Evolutionary conservation across 2,888 invertebrate genomes (phyloP).

Genomic region (Podabrus alpinus): DNA sequence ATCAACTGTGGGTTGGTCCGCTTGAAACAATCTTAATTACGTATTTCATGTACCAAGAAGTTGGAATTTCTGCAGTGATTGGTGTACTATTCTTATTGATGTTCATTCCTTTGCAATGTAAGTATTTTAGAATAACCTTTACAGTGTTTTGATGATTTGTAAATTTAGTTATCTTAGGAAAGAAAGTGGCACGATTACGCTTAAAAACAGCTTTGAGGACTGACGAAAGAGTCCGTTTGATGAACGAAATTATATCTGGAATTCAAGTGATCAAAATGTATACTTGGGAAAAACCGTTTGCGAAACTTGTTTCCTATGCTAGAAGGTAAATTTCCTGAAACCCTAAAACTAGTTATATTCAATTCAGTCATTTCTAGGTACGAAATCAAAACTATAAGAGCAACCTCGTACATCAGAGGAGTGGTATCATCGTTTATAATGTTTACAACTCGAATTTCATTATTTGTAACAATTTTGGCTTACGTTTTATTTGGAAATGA

Average conservation of each 20-base stretch:
- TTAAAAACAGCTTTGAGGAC: slow-evolving; percentile 79
- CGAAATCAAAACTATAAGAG: slow-evolving; percentile 55
- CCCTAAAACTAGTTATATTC: not conserved
- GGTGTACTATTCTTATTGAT: slow-evolving; percentile 61
- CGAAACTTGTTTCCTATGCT: slow-evolving; percentile 70
- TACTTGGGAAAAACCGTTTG: slow-evolving; percentile 90
- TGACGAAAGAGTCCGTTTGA: slow-evolving; percentile 82
- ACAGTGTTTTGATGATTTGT: not conserved
- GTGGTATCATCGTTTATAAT: slow-evolving; percentile 64
- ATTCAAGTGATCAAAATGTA: slow-evolving; percentile 96
- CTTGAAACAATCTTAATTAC: slow-evolving; percentile 76
- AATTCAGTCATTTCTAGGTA: slow-evolving; percentile 46
- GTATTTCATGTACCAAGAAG: slow-evolving; percentile 71
- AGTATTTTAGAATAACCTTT: slow-evolving; percentile 30
- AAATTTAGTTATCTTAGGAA: slow-evolving; percentile 60
- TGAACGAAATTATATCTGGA: slow-evolving; percentile 89
- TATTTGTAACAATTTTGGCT: slow-evolving; percentile 69
- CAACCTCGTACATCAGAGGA: slow-evolving; percentile 60
- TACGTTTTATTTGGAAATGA: slow-evolving; percentile 64
- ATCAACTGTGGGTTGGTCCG: slow-evolving; percentile 84
- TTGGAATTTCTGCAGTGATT: slow-evolving; percentile 60
- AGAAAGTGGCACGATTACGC: slow-evolving; percentile 74
- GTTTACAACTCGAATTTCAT: slow-evolving; percentile 70
- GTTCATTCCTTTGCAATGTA: slow-evolving; percentile 58
- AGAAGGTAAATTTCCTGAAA: slow-evolving; percentile 56